A percentile compares a stretch with the other conserved stretches of the same genome.
phyloP scores from a whole-genome alignment of 2,888 invertebrate species.

The Archaeoteleia sp. region DNA sequence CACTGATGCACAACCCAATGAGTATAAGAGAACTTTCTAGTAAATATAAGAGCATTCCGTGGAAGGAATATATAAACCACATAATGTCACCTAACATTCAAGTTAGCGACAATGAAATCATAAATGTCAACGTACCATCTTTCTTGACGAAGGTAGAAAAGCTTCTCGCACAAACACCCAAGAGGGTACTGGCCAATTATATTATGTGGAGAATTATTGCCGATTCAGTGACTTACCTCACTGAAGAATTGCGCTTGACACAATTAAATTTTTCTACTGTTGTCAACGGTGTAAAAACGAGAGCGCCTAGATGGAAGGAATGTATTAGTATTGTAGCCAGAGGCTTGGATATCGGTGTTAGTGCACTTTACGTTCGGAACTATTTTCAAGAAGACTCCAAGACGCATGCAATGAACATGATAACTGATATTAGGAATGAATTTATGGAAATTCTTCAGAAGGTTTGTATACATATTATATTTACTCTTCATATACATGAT shows the following conservation, averaged over 20 bases:
- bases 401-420: slow-evolving; percentile 1
- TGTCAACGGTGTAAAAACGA: slow-evolving; percentile 71
- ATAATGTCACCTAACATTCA: slow-evolving; percentile 81
- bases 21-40: slow-evolving; percentile 83
- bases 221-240: slow-evolving; percentile 70
- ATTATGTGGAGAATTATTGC: slow-evolving; percentile 76
- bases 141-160: slow-evolving; percentile 28
- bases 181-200: slow-evolving; percentile 77
- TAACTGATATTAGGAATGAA: slow-evolving; percentile 8
- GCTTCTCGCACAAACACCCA: slow-evolving; percentile 23
- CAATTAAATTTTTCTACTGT: slow-evolving; percentile 70
- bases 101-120: slow-evolving; percentile 81
- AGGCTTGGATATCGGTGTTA: slow-evolving; percentile 5
- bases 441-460: slow-evolving; percentile 10
- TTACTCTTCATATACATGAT: no score
- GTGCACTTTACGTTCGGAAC: slow-evolving; percentile 29
- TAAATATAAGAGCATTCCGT: slow-evolving; percentile 84
- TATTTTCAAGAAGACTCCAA: slow-evolving; percentile 9
- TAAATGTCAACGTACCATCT: slow-evolving; percentile 87
- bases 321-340: slow-evolving; percentile 84
- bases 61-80: slow-evolving; percentile 88
- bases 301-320: slow-evolving; percentile 83
- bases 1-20: slow-evolving; percentile 85
- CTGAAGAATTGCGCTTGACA: slow-evolving; percentile 67
- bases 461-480: background rate